These are phyloP conservation scores for Zaprionus ghesquierei DNA, from an alignment of 1,140 invertebrate genomes.

Conservation along the genomic window DNA sequence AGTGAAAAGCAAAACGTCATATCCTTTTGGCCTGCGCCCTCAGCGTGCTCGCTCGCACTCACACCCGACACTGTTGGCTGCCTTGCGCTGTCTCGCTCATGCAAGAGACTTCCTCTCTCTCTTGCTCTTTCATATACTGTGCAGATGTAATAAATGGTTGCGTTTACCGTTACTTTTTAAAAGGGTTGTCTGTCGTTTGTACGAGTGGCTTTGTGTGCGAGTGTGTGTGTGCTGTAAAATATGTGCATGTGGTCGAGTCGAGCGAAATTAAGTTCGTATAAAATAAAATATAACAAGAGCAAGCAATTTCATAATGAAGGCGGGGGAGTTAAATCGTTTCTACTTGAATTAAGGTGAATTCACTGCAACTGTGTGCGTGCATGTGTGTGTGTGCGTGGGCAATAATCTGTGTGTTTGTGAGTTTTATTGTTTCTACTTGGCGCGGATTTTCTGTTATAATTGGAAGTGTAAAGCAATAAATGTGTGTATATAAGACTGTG, in stretches of 20 bases:
- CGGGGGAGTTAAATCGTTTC: slow-evolving; percentile 75
- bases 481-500: slow-evolving; percentile 10
- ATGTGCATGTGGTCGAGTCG: slow-evolving; percentile 60
- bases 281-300: slow-evolving; percentile 67
- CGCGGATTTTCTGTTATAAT: slow-evolving; percentile 74
- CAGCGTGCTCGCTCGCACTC: slow-evolving; percentile 53
- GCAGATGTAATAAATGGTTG: slow-evolving; percentile 76
- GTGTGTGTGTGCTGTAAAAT: slow-evolving; percentile 45
- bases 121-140: slow-evolving; percentile 14
- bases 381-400: slow-evolving; percentile 45
- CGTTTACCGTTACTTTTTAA: slow-evolving; percentile 77
- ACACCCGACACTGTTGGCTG: not conserved
- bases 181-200: slow-evolving; percentile 65
- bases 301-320: slow-evolving; percentile 60
- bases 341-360: slow-evolving; percentile 78
- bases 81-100: not conserved
- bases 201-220: slow-evolving; percentile 30
- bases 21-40: slow-evolving; percentile 60
- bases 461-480: slow-evolving; percentile 78
- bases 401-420: slow-evolving; percentile 67
- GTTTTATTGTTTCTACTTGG: slow-evolving; percentile 72
- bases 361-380: slow-evolving; percentile 13
- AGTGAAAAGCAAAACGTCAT: slow-evolving; percentile 79
- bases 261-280: slow-evolving; percentile 78
- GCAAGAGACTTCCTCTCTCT: not conserved